Evolutionary conservation across 2,113 vertebrate species (phyloP).

Genomic region (Climacteris rufus): DNA sequence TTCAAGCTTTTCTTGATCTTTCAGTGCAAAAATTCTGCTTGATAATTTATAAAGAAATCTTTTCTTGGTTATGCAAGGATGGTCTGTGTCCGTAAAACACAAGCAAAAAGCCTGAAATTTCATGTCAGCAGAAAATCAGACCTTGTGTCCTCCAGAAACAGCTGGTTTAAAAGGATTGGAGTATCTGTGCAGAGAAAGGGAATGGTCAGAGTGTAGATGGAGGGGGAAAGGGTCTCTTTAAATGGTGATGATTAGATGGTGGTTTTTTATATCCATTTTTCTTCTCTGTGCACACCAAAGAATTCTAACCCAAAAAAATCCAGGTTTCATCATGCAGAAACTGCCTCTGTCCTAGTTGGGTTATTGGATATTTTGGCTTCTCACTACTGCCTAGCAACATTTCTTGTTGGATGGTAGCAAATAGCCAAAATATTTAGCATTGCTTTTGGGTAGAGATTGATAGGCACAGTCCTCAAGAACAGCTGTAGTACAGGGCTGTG

Average conservation of each 20-base stretch:
- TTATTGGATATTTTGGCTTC: neutral
- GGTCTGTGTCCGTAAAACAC: neutral
- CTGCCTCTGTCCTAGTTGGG: neutral
- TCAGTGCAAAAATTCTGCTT: neutral
- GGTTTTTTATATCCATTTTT: neutral
- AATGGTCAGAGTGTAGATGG: neutral
- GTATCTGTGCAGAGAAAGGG: neutral
- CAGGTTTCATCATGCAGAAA: neutral
- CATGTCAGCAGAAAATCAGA: neutral
- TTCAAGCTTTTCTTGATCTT: neutral
- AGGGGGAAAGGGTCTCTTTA: neutral
- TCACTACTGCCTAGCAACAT: neutral
- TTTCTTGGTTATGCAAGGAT: neutral
- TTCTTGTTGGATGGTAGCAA: neutral
- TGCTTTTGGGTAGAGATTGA: neutral
- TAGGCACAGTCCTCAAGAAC: neutral
- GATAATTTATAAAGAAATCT: neutral
- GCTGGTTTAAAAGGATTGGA: neutral
- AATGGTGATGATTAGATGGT: neutral
- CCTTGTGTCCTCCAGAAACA: neutral
- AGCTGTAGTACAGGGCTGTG: neutral
- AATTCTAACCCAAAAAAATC: neutral
- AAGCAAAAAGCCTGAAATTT: neutral
- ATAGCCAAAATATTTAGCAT: neutral
- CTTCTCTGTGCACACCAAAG: neutral